phyloP scores from a whole-genome alignment of 2,797 vertebrate species.

The Helicolenus hilgendorfi region DNA sequence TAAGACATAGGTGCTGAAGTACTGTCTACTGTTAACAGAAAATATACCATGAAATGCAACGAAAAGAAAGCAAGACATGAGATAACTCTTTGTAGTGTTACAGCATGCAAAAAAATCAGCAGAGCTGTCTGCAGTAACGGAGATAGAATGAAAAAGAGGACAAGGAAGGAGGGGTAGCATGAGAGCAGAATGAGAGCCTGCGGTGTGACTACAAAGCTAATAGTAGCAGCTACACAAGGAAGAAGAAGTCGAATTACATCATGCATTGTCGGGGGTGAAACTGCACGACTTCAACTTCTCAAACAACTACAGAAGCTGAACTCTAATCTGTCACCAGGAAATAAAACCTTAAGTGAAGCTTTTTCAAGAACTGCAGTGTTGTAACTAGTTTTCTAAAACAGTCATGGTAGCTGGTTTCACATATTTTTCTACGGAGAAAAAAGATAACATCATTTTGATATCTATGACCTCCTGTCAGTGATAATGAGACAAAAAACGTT shows the following conservation, averaged over 20 bases:
- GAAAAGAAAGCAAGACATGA: conserved; percentile 15
- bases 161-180: background rate
- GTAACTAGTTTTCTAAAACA: background rate
- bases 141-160: conserved; percentile 7
- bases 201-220: conserved; percentile 44
- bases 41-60: background rate
- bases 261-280: conserved; percentile 22
- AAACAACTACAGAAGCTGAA: background rate
- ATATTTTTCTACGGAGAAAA: background rate
- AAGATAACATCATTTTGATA: background rate
- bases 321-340: background rate
- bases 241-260: conserved; percentile 40
- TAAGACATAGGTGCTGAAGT: background rate
- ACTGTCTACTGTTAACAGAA: background rate
- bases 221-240: conserved; percentile 17
- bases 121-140: background rate
- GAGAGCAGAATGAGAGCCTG: conserved; percentile 22
- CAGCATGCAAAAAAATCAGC: conserved; percentile 42
- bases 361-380: background rate
- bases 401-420: background rate
- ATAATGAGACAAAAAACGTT: background rate
- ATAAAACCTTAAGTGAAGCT: background rate
- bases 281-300: background rate
- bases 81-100: conserved; percentile 42
- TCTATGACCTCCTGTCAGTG: background rate